Percentiles rank a stretch among this genome's conserved stretches.
These are phyloP conservation scores for Buphagus erythrorhynchus DNA, from an alignment of 2,797 vertebrate genomes.

Conservation along the genomic window DNA sequence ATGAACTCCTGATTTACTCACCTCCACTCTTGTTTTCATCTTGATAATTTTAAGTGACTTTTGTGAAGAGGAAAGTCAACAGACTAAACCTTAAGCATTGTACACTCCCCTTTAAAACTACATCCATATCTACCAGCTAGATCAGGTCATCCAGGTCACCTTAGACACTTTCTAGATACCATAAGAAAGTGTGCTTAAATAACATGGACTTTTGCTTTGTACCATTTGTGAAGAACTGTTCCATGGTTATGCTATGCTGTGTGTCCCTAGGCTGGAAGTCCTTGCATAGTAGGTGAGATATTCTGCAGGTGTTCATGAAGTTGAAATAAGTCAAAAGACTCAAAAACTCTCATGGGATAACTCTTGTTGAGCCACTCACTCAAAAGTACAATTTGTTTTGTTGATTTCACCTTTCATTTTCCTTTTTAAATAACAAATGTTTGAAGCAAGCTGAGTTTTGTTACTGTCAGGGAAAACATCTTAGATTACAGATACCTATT, in stretches of 20 bases:
- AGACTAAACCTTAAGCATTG: background rate
- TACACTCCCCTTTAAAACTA: background rate
- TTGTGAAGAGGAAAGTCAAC: background rate
- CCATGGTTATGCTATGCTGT: background rate
- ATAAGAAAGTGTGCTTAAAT: background rate
- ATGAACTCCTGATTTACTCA: background rate
- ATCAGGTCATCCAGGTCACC: background rate
- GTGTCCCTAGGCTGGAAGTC: background rate
- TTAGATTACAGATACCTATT: background rate
- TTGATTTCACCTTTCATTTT: background rate
- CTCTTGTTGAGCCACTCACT: background rate
- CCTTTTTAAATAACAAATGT: background rate
- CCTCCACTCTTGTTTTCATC: background rate
- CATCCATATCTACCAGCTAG: background rate
- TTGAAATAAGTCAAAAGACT: background rate
- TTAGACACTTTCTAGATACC: background rate
- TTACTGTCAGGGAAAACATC: background rate
- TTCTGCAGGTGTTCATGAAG: background rate
- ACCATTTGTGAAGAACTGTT: background rate
- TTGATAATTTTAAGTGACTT: background rate
- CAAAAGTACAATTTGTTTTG: background rate
- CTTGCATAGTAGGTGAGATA: background rate
- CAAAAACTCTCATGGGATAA: background rate
- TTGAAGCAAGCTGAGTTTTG: background rate
- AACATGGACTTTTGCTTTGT: background rate